Evolutionary conservation across 2,888 invertebrate genomes (phyloP).

Genomic region (Drosophila robusta): DNA sequence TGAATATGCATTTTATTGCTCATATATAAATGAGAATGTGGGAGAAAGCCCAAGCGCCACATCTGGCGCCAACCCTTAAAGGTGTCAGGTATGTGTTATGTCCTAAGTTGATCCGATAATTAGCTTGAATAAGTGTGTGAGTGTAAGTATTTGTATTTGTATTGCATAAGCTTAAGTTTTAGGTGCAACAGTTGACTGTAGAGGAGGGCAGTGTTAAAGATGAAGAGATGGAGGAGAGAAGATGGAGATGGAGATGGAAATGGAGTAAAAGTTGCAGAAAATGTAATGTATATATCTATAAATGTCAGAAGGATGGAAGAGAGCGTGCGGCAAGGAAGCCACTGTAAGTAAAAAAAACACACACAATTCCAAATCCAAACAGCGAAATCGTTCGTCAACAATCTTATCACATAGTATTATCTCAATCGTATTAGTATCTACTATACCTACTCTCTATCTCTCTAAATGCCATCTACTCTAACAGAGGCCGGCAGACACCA

Average conservation of each 20-base stretch:
- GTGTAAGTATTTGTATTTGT: constrained; percentile 54
- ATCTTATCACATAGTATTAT: constrained; percentile 43
- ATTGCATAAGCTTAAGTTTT: constrained; percentile 61
- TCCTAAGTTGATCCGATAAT: constrained; percentile 70
- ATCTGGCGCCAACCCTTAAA: constrained; percentile 48
- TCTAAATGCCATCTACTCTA: constrained; percentile 35
- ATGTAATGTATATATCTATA: constrained; percentile 35
- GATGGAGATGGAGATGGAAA: constrained; percentile 25
- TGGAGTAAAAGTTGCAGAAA: constrained; percentile 2
- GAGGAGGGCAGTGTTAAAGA: constrained; percentile 38
- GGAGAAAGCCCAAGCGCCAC: constrained; percentile 49
- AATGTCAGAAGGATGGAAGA: constrained; percentile 25
- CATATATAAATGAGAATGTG: constrained; percentile 30
- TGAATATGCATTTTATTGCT: constrained; percentile 67
- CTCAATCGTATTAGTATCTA: constrained; percentile 44
- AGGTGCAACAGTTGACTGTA: constrained; percentile 68
- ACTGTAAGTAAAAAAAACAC: constrained; percentile 81
- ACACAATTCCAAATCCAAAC: constrained; percentile 51
- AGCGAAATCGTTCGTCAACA: constrained; percentile 53
- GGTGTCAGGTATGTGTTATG: constrained; percentile 64
- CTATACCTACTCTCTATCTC: constrained; percentile 59
- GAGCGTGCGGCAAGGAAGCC: constrained; percentile 82
- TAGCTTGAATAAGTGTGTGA: constrained; percentile 58
- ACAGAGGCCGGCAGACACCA: constrained; percentile 21
- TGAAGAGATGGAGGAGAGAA: constrained; percentile 29